Evolutionary conservation across 1,140 invertebrate species (phyloP), one percentile per base, ranked within the genome.

Genomic region (Aphelinus certus): DNA sequence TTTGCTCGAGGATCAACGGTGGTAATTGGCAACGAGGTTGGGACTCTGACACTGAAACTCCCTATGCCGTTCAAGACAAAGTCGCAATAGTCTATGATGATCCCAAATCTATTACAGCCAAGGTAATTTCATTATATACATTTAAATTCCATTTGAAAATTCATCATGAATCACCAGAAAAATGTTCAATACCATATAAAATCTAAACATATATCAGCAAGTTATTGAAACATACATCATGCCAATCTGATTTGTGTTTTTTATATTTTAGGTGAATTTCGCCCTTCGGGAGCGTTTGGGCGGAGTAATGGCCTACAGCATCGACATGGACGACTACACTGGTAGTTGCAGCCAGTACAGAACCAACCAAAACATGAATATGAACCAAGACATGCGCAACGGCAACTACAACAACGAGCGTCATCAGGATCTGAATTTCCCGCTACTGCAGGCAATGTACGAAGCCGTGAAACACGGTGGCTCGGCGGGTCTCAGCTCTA

Each of bases 241-340:
- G 26, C 26, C 26, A 26, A 26, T 26, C 26, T 26, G 26, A 26
- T 26, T 26, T 26, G 26, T 2, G 9, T 51, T 49, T 1, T 4
- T 71, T 3, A 0, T 7, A n/a, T 62, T 61, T 1, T 26, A 73
- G 69, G 69, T 58, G 1, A 45, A 45, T 0, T 10, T 64, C 3
- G 74, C 74, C 0, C 51, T 71, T 1, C 53, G 49, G 10, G 3
- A 55, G 0, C 49, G 63, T 0, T 45, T 76, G 0, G 75, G 75
- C 3, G 75, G 75, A 3, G 75, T 76, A 2, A 76, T 76, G 75
- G 75, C 75, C 5, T 76, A 46, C 42, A 73, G 70, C 64, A 51
- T 76, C 9, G 75, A 76, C 9, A 72, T 76, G 70, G 75, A 76
- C 43, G 75, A 76, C 42, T 69, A 47, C 43, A 43, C 10, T 3